Conservation (phyloP, 2,888 invertebrate genomes). For the Cephonodes hylas region DNA sequence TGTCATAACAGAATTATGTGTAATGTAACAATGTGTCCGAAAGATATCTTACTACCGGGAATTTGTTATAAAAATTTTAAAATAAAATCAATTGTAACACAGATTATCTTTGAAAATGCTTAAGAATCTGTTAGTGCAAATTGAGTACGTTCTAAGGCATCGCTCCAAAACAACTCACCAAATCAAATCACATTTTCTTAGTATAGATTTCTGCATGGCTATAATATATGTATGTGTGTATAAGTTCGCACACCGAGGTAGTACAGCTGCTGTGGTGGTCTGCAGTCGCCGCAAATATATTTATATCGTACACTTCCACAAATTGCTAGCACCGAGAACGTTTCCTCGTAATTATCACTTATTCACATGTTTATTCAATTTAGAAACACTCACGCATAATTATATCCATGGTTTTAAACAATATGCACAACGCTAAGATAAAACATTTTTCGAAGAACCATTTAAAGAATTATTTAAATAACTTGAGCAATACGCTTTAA, state of each 20-base stretch:
- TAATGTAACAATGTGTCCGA: neutral
- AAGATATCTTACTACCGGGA: too few species aligned
- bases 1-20: neutral
- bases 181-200: constrained; percentile 47
- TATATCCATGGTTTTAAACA: constrained; percentile 11
- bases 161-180: constrained; percentile 42
- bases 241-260: constrained; percentile 4
- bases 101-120: too few species aligned
- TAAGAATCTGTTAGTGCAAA: too few species aligned
- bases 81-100: too few species aligned
- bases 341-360: constrained; percentile 52
- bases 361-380: constrained; percentile 25
- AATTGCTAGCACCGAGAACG: constrained; percentile 49
- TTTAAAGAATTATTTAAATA: too few species aligned
- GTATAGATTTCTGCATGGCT: constrained; percentile 32
- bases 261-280: constrained; percentile 3
- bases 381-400: constrained; percentile 15
- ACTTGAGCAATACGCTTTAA: too few species aligned
- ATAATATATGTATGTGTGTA: constrained; percentile 25
- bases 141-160: too few species aligned
- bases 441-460: too few species aligned
- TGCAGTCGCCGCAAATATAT: constrained; percentile 14
- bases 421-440: constrained; percentile 27
- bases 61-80: neutral
- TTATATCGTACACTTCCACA: constrained; percentile 32